Percentiles rank a stretch among this genome's conserved stretches.
phyloP scores from a whole-genome alignment of 2,888 invertebrate species.

The Agrypnus murinus region DNA sequence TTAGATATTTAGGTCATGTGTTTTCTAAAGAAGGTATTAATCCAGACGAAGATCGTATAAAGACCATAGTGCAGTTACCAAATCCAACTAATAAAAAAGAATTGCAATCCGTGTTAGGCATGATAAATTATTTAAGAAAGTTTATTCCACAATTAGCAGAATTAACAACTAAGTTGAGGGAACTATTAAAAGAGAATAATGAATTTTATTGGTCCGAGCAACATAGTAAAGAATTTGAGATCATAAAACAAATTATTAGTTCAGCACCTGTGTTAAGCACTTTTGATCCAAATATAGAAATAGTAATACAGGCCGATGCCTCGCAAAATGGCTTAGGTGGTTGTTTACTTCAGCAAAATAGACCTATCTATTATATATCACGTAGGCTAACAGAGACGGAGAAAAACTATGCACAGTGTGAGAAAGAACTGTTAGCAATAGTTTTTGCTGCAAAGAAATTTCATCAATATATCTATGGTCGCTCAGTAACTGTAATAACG shows the following conservation, averaged over 20 bases:
- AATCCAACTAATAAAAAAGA: constrained; percentile 33
- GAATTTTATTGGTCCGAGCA: not conserved
- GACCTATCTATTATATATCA: constrained; percentile 37
- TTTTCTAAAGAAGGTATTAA: constrained; percentile 6
- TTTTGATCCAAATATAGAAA: too few species aligned
- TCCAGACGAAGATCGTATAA: constrained; percentile 10
- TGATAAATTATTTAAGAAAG: constrained; percentile 34
- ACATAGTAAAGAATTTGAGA: not conserved
- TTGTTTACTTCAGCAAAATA: not conserved
- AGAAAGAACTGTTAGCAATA: constrained; percentile 41
- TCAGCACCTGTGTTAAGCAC: constrained; percentile 1
- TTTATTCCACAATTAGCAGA: constrained; percentile 32
- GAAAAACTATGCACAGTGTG: constrained; percentile 36
- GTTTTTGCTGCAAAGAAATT: constrained; percentile 40
- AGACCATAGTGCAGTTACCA: constrained; percentile 12
- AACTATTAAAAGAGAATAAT: constrained; percentile 26
- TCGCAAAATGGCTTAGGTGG: constrained; percentile 14
- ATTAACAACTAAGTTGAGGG: constrained; percentile 17
- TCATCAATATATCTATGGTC: constrained; percentile 40
- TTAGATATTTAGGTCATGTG: constrained; percentile 26
- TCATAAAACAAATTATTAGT: constrained; percentile 17
- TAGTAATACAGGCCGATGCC: not conserved
- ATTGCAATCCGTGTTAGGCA: constrained; percentile 31
- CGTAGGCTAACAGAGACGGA: constrained; percentile 28
- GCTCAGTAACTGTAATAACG: too few species aligned